phyloP scores from a whole-genome alignment of 1,140 invertebrate genomes.

The Spodoptera frugiperda region DNA sequence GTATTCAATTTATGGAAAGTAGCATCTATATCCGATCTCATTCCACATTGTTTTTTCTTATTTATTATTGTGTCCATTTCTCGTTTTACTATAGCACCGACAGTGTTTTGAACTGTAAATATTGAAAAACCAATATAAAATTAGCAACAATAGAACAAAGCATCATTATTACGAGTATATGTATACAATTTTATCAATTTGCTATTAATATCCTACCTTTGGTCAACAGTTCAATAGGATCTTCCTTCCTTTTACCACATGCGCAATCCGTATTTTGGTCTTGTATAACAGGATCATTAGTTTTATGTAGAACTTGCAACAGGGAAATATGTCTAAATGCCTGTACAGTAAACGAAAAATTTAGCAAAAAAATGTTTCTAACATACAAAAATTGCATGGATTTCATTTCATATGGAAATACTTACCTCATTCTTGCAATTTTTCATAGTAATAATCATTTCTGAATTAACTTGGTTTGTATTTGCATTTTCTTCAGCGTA shows the following conservation, averaged over 20 bases:
- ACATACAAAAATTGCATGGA: no score
- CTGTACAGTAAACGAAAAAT: conserved; percentile 59
- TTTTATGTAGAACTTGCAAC: conserved; percentile 79
- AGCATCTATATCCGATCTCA: conserved; percentile 59
- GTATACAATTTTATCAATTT: neutral
- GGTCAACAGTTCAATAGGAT: conserved; percentile 72
- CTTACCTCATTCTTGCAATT: conserved; percentile 76
- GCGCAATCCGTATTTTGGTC: conserved; percentile 47
- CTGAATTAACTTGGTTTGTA: conserved; percentile 61
- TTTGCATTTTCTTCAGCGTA: conserved; percentile 53
- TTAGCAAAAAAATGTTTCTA: neutral
- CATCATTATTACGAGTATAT: neutral
- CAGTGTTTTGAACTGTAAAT: conserved; percentile 72
- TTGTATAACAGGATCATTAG: conserved; percentile 57
- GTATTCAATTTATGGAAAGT: conserved; percentile 59
- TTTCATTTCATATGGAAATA: conserved; percentile 45
- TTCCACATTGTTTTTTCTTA: conserved; percentile 51
- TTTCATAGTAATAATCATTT: conserved; percentile 81
- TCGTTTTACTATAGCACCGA: conserved; percentile 70
- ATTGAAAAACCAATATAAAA: neutral
- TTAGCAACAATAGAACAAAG: neutral
- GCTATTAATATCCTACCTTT: conserved; percentile 62
- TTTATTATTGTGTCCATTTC: conserved; percentile 66
- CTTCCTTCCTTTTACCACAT: conserved; percentile 57
- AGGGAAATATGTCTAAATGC: conserved; percentile 71